Evolutionary conservation across 2,113 vertebrate genomes (phyloP), one percentile per base, ranked within the genome.

Genomic region (Collichthys lucidus): DNA sequence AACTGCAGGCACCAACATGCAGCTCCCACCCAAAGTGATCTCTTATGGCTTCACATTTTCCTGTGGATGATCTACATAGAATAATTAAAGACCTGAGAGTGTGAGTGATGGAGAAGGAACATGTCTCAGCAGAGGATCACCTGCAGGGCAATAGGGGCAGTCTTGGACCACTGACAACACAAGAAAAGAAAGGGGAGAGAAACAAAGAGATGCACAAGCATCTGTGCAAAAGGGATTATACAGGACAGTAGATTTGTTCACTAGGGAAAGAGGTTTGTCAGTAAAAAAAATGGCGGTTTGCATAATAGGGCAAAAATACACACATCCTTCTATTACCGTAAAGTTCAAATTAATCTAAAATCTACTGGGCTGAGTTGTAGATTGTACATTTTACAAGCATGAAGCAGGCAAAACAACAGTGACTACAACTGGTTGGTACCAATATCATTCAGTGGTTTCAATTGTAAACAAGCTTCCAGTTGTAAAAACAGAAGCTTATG

Each of bases 1-100:
- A 87, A 76, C 46, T 78, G 65, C 92, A 91, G 82, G 92, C 89
- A 61, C 68, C 55, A 69, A 89, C 93, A 91, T 52, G 90, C 83
- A 85, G 60, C 67, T 74, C 15, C 70, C 84, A 85, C 85, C 79
- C 74, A 81, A 88, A 77, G 78, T 86, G 77, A 85, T 79, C 64
- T 82, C 77, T 74, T 10, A 3, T n/a, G 44, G 63, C 79, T 82
- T 81, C 74, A 82, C 40, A 64, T 81, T 86, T 71, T 84, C 68
- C 47, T 60, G 50, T 29, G 50, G 16, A 61, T 72, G 49, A 76
- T 60, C 66, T 64, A 57, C 75, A 66, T 24, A 16, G 64, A 77
- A 77, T 79, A 91, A 92, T 93, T 90, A 92, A 83, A 80, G 88
- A 87, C 42, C 75, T 78, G 53, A 83, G 65, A 86, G 71, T 60